phyloP scores from a whole-genome alignment of 1,140 invertebrate species.

The Lepidurus couesii region DNA sequence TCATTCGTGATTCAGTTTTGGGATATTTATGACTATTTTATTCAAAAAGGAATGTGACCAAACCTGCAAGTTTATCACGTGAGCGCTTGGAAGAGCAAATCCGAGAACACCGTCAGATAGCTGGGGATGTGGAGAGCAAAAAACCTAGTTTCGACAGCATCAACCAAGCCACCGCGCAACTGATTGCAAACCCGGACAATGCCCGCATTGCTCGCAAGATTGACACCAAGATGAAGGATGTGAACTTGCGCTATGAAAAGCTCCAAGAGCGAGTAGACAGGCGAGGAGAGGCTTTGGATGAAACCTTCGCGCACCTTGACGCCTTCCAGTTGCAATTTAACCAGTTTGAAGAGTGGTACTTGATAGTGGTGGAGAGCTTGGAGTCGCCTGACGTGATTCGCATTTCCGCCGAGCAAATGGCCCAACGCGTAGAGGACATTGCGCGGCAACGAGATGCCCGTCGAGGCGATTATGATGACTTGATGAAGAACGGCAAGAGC shows the following conservation, averaged over 20 bases:
- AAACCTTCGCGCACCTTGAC: constrained; percentile 63
- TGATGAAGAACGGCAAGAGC: constrained; percentile 70
- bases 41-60: constrained; percentile 55
- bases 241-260: constrained; percentile 74
- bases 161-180: constrained; percentile 66
- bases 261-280: constrained; percentile 70
- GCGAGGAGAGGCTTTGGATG: constrained; percentile 72
- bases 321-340: constrained; percentile 63
- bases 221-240: constrained; percentile 77
- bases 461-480: constrained; percentile 62
- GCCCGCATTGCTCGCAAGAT: constrained; percentile 80
- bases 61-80: constrained; percentile 78
- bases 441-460: constrained; percentile 52
- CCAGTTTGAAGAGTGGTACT: constrained; percentile 64
- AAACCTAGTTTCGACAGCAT: constrained; percentile 76
- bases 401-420: constrained; percentile 59
- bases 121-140: constrained; percentile 77
- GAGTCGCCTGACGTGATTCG: constrained; percentile 63
- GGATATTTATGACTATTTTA: constrained; percentile 30
- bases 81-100: constrained; percentile 85
- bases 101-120: constrained; percentile 69
- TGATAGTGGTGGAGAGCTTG: constrained; percentile 62
- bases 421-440: constrained; percentile 55
- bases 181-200: constrained; percentile 74
- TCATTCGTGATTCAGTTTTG: constrained; percentile 26